Percentiles rank a stretch among this genome's conserved stretches.
phyloP scores from a whole-genome alignment of 2,113 vertebrate genomes.

The Psilopsiagon aymara region DNA sequence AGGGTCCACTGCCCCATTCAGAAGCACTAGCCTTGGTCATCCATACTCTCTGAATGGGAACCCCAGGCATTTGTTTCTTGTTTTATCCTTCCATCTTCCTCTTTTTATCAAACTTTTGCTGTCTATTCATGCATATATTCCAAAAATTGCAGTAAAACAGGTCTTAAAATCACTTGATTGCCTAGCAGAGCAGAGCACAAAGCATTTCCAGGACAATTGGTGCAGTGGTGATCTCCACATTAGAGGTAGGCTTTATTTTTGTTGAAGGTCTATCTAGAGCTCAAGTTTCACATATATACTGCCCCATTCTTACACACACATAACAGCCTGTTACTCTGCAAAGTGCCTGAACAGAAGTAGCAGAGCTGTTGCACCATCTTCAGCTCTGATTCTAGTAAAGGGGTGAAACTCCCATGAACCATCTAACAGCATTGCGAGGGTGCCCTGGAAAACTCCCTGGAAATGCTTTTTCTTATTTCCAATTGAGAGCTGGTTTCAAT shows the following conservation, averaged over 20 bases:
- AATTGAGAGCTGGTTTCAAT: conserved; percentile 70
- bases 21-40: neutral
- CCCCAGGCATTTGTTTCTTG: neutral
- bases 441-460: conserved; percentile 32
- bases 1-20: neutral
- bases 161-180: neutral
- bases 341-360: neutral
- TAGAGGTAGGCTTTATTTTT: neutral
- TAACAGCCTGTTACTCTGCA: neutral
- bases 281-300: neutral
- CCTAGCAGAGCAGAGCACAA: neutral
- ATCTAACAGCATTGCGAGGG: neutral
- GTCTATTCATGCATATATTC: neutral
- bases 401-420: neutral
- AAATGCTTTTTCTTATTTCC: conserved; percentile 40
- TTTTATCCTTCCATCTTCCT: neutral
- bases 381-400: conserved; percentile 11
- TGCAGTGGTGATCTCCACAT: neutral
- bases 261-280: neutral
- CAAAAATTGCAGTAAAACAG: neutral
- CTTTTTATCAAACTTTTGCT: neutral
- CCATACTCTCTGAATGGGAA: neutral
- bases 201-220: neutral
- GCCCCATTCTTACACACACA: neutral
- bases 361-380: neutral